Conservation (phyloP, 2,797 vertebrate species). For the Odontamblyopus rebecca region DNA sequence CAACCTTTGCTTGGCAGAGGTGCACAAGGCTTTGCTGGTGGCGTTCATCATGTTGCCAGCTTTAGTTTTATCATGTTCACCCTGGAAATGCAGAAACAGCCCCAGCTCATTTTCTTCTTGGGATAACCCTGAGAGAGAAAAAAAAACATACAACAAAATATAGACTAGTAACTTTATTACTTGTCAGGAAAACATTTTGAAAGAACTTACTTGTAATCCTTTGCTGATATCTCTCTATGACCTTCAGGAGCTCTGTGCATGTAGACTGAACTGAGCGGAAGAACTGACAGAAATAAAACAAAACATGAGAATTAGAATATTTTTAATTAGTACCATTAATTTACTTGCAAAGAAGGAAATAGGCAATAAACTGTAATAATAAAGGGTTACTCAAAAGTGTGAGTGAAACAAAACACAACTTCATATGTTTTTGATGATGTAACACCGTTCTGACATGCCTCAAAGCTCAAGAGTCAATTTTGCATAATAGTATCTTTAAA, state of each 20-base stretch:
- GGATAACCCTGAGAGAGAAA: conserved; percentile 71
- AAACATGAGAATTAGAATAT: background rate
- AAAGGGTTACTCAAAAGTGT: too few species aligned
- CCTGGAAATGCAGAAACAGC: conserved; percentile 84
- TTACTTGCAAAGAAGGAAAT: background rate
- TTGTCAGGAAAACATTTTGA: background rate
- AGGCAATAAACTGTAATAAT: background rate
- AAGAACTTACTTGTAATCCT: conserved; percentile 80
- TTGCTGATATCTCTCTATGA: conserved; percentile 84
- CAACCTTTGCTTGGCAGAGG: conserved; percentile 86
- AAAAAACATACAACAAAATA: background rate
- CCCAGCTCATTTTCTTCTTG: conserved; percentile 88
- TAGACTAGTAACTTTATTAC: background rate
- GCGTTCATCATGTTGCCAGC: conserved; percentile 85
- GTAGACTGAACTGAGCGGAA: conserved; percentile 83
- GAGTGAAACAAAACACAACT: too few species aligned
- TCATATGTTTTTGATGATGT: too few species aligned
- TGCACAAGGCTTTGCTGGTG: conserved; percentile 82
- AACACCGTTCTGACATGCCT: too few species aligned
- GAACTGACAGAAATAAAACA: conserved; percentile 61
- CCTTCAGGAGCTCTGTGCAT: conserved; percentile 84
- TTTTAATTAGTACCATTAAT: background rate
- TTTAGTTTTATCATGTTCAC: conserved; percentile 79
- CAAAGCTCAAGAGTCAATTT: too few species aligned
- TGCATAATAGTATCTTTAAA: too few species aligned